Evolutionary conservation across 1,140 invertebrate genomes (phyloP).

Genomic region (Drosophila truncata): DNA sequence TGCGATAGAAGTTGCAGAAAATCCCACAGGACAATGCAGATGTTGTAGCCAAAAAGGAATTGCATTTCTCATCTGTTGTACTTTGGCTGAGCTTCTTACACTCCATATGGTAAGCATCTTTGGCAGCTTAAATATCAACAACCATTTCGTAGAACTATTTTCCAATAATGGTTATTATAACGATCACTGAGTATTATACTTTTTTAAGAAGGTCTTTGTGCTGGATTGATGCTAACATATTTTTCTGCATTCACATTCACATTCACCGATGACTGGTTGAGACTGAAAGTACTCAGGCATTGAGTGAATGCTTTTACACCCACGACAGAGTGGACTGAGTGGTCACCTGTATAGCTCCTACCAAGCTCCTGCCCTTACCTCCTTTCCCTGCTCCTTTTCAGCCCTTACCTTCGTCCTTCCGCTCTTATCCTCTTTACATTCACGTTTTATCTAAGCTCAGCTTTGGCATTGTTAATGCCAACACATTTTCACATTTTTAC

Average conservation of each 20-base stretch:
- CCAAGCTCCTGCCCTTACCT: too few relatives aligned
- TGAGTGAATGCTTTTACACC: slow-evolving; percentile 13
- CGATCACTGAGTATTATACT: background rate
- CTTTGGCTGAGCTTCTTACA: background rate
- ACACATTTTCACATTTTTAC: slow-evolving; percentile 69
- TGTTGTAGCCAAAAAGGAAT: background rate
- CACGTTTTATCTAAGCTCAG: slow-evolving; percentile 48
- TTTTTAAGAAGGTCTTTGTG: background rate
- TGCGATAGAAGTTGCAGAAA: slow-evolving; percentile 1
- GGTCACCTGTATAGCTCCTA: slow-evolving; percentile 11
- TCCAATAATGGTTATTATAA: background rate
- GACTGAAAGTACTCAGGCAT: slow-evolving; percentile 1
- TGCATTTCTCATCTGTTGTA: background rate
- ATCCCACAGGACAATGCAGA: background rate
- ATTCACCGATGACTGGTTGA: background rate
- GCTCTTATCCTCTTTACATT: slow-evolving; percentile 31
- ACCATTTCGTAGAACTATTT: background rate
- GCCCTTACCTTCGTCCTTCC: background rate
- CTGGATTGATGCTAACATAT: background rate
- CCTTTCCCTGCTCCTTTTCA: too few relatives aligned
- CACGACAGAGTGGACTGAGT: background rate
- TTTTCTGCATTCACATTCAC: background rate
- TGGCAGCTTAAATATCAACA: background rate
- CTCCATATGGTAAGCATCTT: background rate
- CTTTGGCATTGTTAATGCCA: slow-evolving; percentile 66